Conservation (phyloP, 2,113 vertebrate species). For the Nycticebus coucang region DNA sequence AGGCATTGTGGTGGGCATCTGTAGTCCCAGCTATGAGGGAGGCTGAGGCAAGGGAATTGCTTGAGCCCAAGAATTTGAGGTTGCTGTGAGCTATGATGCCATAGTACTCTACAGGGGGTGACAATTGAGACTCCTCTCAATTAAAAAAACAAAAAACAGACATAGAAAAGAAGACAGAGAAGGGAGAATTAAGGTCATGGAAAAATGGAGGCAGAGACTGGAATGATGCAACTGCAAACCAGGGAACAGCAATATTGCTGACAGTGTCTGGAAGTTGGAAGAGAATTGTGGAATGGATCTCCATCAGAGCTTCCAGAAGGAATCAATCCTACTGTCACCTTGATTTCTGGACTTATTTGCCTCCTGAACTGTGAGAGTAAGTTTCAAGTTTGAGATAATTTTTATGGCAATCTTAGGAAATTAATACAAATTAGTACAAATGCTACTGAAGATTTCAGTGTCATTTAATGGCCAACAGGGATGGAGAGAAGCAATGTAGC, state of each 20-base stretch:
- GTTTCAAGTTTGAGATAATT: neutral
- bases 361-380: neutral
- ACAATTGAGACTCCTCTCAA: neutral
- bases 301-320: neutral
- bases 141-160: neutral
- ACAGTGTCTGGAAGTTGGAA: neutral
- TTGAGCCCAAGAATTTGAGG: neutral
- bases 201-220: neutral
- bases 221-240: neutral
- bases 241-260: fast-evolving
- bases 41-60: neutral
- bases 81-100: neutral
- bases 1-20: too few relatives aligned
- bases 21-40: too few relatives aligned
- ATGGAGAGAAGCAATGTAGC: neutral
- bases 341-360: neutral
- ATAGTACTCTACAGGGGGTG: neutral
- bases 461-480: neutral
- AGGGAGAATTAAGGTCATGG: neutral
- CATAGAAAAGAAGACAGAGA: neutral
- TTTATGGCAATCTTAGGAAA: neutral
- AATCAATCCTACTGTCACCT: neutral
- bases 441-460: neutral
- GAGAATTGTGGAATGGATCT: neutral
- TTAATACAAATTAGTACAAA: neutral